Percentiles rank a stretch among this genome's conserved stretches.
These are phyloP conservation scores for Cyclura pinguis DNA, from an alignment of 2,797 vertebrate species.

Conservation along the genomic window DNA sequence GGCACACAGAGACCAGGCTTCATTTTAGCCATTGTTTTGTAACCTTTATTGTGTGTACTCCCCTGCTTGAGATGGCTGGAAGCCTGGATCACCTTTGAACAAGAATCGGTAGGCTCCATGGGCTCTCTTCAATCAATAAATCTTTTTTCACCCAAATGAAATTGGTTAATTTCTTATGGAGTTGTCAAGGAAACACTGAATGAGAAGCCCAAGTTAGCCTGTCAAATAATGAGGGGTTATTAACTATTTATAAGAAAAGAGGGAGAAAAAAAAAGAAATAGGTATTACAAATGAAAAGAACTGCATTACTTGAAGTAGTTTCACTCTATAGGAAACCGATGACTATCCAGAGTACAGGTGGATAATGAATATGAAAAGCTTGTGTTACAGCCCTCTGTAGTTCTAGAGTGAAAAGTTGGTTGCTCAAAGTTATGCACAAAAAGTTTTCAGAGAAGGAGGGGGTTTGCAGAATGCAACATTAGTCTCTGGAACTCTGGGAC, in stretches of 20 bases:
- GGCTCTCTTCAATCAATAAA: neutral
- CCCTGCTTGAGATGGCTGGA: constrained; percentile 48
- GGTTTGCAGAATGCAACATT: neutral
- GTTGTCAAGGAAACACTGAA: neutral
- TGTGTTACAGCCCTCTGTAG: neutral
- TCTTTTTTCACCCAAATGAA: neutral
- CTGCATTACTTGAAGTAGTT: neutral
- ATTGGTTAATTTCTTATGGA: constrained; percentile 17
- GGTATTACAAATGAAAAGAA: neutral
- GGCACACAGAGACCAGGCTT: constrained; percentile 22
- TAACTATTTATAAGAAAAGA: constrained; percentile 23
- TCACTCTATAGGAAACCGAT: neutral
- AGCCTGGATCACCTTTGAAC: constrained; percentile 27
- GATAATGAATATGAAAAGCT: neutral
- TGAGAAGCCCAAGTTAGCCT: neutral
- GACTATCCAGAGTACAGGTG: neutral
- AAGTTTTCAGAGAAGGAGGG: neutral
- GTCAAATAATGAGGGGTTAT: constrained; percentile 17
- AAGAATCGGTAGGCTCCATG: neutral
- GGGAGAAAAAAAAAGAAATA: neutral
- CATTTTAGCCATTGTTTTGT: constrained; percentile 40
- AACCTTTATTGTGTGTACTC: constrained; percentile 52
- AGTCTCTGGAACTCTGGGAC: neutral
- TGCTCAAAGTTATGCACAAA: neutral
- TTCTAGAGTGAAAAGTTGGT: neutral